phyloP scores from a whole-genome alignment of 2,797 vertebrate species.

The Cetoscarus ocellatus region DNA sequence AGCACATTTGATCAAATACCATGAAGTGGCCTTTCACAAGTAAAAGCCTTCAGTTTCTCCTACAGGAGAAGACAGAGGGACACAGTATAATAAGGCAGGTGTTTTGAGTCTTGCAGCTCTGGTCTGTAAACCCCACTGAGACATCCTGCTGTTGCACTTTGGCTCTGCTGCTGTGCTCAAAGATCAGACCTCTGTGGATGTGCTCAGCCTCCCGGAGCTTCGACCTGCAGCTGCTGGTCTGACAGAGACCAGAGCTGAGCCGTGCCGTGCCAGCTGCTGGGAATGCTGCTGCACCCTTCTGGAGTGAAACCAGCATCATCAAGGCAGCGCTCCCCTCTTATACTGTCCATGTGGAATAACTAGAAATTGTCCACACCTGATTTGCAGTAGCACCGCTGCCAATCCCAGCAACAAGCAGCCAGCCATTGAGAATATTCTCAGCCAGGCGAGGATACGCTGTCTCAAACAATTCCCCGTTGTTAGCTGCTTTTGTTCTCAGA shows the following conservation, averaged over 20 bases:
- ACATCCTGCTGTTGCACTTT: conserved; percentile 75
- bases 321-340: conserved; percentile 52
- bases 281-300: conserved; percentile 72
- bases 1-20: too few relatives aligned
- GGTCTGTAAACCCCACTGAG: conserved; percentile 63
- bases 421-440: conserved; percentile 69
- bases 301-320: conserved; percentile 69
- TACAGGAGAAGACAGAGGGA: conserved; percentile 57
- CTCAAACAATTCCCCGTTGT: conserved; percentile 23
- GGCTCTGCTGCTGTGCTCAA: conserved; percentile 73
- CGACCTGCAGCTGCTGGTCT: conserved; percentile 74
- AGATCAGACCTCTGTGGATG: conserved; percentile 73
- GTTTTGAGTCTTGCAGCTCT: conserved; percentile 64
- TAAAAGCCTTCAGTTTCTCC: conserved; percentile 56
- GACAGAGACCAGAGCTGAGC: conserved; percentile 63
- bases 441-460: conserved; percentile 48
- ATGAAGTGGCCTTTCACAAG: too few relatives aligned
- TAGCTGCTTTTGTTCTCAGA: conserved; percentile 23
- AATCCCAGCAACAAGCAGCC: conserved; percentile 61
- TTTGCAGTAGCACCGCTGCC: conserved; percentile 70
- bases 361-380: conserved; percentile 75
- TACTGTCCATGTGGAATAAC: conserved; percentile 64
- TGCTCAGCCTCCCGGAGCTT: conserved; percentile 67
- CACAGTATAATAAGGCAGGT: conserved; percentile 65
- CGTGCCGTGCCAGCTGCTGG: conserved; percentile 71